phyloP scores from a whole-genome alignment of 2,888 invertebrate species.

The Rosalia funebris region DNA sequence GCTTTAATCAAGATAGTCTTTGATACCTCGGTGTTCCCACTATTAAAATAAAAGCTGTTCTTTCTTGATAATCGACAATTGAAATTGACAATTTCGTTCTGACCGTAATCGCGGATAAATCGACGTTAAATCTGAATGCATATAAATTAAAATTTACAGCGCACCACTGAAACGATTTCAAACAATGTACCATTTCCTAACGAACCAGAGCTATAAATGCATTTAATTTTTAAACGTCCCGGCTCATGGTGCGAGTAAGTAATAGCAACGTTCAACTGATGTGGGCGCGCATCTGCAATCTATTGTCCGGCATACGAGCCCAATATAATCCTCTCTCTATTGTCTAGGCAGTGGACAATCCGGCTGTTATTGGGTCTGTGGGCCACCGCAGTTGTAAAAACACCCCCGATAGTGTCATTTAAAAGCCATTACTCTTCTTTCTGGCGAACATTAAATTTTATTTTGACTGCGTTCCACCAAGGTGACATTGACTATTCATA shows the following conservation, averaged over 20 bases:
- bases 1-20: too few relatives aligned
- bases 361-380: conserved; percentile 34
- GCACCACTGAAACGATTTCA: too few relatives aligned
- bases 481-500: conserved; percentile 30
- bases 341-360: conserved; percentile 34
- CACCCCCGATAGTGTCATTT: conserved; percentile 44
- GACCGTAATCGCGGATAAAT: too few relatives aligned
- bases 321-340: conserved; percentile 37
- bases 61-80: too few relatives aligned
- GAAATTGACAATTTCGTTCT: too few relatives aligned
- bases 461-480: conserved; percentile 39
- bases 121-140: too few relatives aligned
- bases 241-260: conserved; percentile 17
- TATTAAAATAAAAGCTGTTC: too few relatives aligned
- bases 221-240: conserved; percentile 21
- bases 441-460: conserved; percentile 37
- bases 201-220: not conserved
- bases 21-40: too few relatives aligned
- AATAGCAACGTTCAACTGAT: conserved; percentile 35
- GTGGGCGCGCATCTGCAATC: conserved; percentile 44
- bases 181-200: conserved; percentile 1
- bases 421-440: conserved; percentile 43
- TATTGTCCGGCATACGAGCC: conserved; percentile 35
- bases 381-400: conserved; percentile 44
- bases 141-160: too few relatives aligned